Conservation (phyloP, 2,888 invertebrate genomes). For the Automeris io region DNA sequence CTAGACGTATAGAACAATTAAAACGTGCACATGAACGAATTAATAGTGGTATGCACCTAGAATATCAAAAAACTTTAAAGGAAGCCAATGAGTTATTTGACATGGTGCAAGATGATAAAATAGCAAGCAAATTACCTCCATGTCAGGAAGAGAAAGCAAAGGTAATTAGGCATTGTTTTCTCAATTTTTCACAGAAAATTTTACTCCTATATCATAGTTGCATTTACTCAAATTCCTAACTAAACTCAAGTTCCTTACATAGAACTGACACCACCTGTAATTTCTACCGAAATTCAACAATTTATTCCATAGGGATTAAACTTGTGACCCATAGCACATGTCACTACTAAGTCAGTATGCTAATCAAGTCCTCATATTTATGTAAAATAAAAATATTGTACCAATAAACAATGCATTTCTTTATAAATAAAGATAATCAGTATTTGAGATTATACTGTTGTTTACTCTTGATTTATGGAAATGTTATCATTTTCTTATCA, state of each 20-base stretch:
- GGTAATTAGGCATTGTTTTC: constrained; percentile 28
- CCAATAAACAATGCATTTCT: too few relatives aligned
- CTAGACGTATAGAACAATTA: constrained; percentile 57
- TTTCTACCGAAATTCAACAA: too few relatives aligned
- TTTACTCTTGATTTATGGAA: too few relatives aligned
- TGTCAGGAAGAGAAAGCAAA: constrained; percentile 68
- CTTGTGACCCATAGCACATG: too few relatives aligned
- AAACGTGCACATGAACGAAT: constrained; percentile 64
- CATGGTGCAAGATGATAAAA: constrained; percentile 46
- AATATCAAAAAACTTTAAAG: constrained; percentile 64
- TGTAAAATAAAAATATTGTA: too few relatives aligned
- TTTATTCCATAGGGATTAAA: too few relatives aligned
- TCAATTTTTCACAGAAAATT: constrained; percentile 1
- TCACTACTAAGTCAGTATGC: too few relatives aligned
- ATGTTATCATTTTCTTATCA: neutral
- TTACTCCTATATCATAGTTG: neutral
- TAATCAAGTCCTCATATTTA: too few relatives aligned
- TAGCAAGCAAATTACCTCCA: constrained; percentile 52
- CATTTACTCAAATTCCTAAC: neutral
- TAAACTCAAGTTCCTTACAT: too few relatives aligned
- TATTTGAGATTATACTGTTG: too few relatives aligned
- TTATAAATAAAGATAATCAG: too few relatives aligned
- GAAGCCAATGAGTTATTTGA: constrained; percentile 63
- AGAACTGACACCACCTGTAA: too few relatives aligned
- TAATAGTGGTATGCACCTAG: constrained; percentile 54